Percentiles rank a stretch among this genome's conserved stretches.
Evolutionary conservation across 2,888 invertebrate species (phyloP).

Genomic region (Drosophila neonasuta): DNA sequence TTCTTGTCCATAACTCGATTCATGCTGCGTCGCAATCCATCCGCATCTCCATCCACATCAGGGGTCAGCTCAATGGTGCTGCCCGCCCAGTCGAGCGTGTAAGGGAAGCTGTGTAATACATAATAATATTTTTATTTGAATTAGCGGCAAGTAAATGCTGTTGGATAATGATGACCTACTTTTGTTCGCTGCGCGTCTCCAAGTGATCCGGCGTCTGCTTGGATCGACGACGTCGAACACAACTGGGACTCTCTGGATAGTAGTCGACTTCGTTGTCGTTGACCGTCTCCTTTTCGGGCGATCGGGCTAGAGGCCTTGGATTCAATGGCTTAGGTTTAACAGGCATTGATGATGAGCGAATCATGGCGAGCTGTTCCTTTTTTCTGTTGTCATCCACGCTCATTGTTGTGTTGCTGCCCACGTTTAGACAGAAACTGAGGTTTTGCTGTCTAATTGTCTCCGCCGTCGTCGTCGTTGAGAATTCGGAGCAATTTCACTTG

Average conservation of each 20-base stretch:
- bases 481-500: constrained; percentile 70
- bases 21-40: constrained; percentile 61
- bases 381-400: constrained; percentile 33
- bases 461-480: constrained; percentile 35
- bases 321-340: constrained; percentile 78
- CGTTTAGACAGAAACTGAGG: constrained; percentile 54
- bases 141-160: neutral
- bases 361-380: constrained; percentile 60
- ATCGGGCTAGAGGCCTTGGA: constrained; percentile 74
- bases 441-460: constrained; percentile 53
- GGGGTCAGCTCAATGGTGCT: constrained; percentile 79
- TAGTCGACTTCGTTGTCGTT: constrained; percentile 68
- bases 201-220: constrained; percentile 51
- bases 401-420: constrained; percentile 47
- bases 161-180: constrained; percentile 61
- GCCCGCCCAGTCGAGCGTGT: constrained; percentile 77
- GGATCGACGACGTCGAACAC: constrained; percentile 60
- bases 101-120: constrained; percentile 62
- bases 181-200: constrained; percentile 74
- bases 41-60: constrained; percentile 51
- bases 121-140: neutral
- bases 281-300: constrained; percentile 80
- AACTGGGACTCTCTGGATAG: constrained; percentile 78
- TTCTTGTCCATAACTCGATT: constrained; percentile 80
- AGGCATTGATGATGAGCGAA: constrained; percentile 81